phyloP scores from a whole-genome alignment of 1,140 invertebrate species.

The Copidosoma floridanum region DNA sequence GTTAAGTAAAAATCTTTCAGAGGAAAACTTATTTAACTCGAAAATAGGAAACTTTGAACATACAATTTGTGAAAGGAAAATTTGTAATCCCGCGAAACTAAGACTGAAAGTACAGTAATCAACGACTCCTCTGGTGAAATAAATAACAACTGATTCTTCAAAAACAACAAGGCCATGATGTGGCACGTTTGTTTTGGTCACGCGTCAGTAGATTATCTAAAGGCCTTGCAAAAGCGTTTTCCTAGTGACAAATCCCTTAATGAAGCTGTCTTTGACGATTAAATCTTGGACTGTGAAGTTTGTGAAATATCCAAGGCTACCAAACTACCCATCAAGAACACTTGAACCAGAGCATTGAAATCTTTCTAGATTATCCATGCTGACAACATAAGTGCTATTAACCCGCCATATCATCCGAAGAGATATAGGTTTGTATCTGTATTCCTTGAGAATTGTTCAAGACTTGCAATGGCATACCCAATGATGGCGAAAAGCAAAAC shows the following conservation, averaged over 20 bases:
- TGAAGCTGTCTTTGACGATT: conserved; percentile 10
- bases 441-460: conserved; percentile 21
- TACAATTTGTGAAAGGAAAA: conserved; percentile 9
- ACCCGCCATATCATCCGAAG: conserved; percentile 3
- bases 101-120: neutral
- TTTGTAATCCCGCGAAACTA: conserved; percentile 3
- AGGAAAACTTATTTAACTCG: too few relatives aligned
- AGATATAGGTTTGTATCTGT: conserved; percentile 22
- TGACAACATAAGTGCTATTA: conserved; percentile 21
- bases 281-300: conserved; percentile 21
- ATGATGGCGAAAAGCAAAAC: conserved; percentile 23
- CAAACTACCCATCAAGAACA: conserved; percentile 14
- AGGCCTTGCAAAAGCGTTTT: conserved; percentile 19
- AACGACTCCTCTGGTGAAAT: neutral
- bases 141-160: conserved; percentile 8
- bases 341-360: conserved; percentile 1
- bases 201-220: conserved; percentile 28
- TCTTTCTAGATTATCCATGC: conserved; percentile 23
- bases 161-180: conserved; percentile 22
- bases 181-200: conserved; percentile 32
- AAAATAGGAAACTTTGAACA: conserved; percentile 11
- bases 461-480: conserved; percentile 19
- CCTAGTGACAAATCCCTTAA: conserved; percentile 22
- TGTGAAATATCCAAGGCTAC: conserved; percentile 16
- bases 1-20: too few relatives aligned